Evolutionary conservation across 2,113 vertebrate genomes (phyloP).

Genomic region (Thamnophis sirtalis): DNA sequence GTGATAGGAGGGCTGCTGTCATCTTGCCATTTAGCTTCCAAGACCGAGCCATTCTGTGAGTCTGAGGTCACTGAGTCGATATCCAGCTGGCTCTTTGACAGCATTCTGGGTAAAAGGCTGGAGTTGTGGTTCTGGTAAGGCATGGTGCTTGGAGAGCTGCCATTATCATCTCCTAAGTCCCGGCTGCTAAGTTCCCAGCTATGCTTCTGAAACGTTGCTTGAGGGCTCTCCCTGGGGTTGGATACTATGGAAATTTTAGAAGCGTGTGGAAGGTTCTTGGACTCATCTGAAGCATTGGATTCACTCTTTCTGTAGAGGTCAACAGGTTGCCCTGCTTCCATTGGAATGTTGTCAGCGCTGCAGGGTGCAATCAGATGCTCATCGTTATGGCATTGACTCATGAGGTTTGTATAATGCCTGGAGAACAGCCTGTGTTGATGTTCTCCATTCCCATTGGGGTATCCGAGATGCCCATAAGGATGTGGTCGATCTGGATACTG

Average conservation of each 20-base stretch:
- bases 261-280: conserved; percentile 38
- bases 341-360: conserved; percentile 64
- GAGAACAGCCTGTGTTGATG: conserved; percentile 21
- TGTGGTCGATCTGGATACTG: conserved; percentile 61
- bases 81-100: conserved; percentile 72
- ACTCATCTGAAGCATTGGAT: conserved; percentile 36
- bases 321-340: conserved; percentile 35
- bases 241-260: conserved; percentile 55
- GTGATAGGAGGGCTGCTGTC: conserved; percentile 72
- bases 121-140: conserved; percentile 72
- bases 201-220: conserved; percentile 60
- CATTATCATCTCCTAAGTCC: conserved; percentile 72
- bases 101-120: conserved; percentile 79
- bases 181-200: conserved; percentile 69
- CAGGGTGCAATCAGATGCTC: conserved; percentile 48
- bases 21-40: conserved; percentile 59
- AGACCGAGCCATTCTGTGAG: conserved; percentile 66
- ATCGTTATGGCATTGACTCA: conserved; percentile 51
- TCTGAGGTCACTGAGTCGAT: conserved; percentile 68
- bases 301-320: conserved; percentile 32
- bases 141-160: conserved; percentile 73
- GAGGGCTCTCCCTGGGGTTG: conserved; percentile 67
- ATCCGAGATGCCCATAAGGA: conserved; percentile 44
- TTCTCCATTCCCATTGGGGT: conserved; percentile 39
- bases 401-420: conserved; percentile 55